Evolutionary conservation across 2,888 invertebrate species (phyloP), one percentile per base, ranked within the genome.

Genomic region (Pegoplata infirma): DNA sequence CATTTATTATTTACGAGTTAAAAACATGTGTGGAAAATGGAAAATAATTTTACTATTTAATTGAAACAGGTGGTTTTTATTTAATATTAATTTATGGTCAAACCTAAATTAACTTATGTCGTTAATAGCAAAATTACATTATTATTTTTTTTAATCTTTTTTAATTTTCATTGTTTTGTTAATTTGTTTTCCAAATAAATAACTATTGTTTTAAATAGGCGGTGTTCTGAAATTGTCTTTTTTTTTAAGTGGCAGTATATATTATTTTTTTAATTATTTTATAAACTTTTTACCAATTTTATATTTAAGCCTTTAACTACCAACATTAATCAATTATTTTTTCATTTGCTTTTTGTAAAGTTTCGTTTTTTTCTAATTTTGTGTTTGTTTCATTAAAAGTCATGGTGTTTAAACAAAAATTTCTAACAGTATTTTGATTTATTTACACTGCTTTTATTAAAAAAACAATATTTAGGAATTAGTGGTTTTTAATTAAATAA

Each of bases 291-390:
- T 56, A 46, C 14, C 49, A 59, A 49, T 64, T n/a, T 47, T 58
- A 23, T 58, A 25, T 58, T 78, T 73, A 67, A 71, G 78, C 71
- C 53, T 56, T 46, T 63, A 61, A 59, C 76, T 81, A 78, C 76
- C 63, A 64, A 79, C 56, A 75, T 72, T 67, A 67, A 75, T 67
- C 19, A 53, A 75, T 40, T 68, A 49, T 46, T 47, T 47, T 46
- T 53, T 17, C n/a, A 36, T 32, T 32, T 19, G 19, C 12, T 12
- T 44, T 59, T 25, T 25, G n/a, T 59, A 19, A 25, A 16, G n/a
- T 21, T 55, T 53, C 17, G 17, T 46, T 44, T 23, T 36, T 12
- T 58, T 21, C 12, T 44, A 44, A 25, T 8, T 23, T 40, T 12
- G 58, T 14, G 14, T n/a, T 14, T 17, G 12, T 63, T 32, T 61